phyloP scores from a whole-genome alignment of 2,113 vertebrate species.

The Psophia crepitans region DNA sequence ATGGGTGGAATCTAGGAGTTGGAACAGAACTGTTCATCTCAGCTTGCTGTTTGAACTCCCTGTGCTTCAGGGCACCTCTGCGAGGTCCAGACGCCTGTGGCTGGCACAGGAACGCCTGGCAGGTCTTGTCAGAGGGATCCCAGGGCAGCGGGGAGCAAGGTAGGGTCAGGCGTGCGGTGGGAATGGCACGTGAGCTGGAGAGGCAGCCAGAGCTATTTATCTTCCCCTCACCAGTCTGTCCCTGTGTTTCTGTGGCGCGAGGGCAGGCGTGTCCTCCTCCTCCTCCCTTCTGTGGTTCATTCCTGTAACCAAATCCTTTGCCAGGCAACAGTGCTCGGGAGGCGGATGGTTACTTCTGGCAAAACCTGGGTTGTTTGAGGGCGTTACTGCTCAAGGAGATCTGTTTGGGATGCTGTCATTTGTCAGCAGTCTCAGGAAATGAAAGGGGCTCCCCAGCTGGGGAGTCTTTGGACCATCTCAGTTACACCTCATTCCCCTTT shows the following conservation, averaged over 20 bases:
- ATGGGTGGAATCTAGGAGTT: neutral
- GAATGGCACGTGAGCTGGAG: fast-evolving
- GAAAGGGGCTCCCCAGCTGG: neutral
- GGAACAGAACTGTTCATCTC: neutral
- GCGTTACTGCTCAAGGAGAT: neutral
- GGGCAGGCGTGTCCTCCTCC: neutral
- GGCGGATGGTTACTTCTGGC: neutral
- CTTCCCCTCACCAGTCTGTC: fast-evolving
- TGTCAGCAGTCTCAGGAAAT: neutral
- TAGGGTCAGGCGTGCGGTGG: neutral
- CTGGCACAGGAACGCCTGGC: fast-evolving
- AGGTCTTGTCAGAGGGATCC: neutral
- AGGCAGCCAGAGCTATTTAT: neutral
- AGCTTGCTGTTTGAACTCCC: neutral
- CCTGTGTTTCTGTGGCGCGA: fast-evolving
- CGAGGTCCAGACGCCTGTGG: fast-evolving
- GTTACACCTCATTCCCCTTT: neutral
- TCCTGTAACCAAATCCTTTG: neutral
- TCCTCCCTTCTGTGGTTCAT: neutral
- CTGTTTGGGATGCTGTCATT: neutral
- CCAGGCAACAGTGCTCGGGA: neutral
- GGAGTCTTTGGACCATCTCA: neutral
- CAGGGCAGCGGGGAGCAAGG: fast-evolving
- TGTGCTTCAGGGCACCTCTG: neutral
- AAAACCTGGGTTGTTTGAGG: neutral